Base-by-base conservation (phyloP, 2,888 invertebrate genomes). In the Eupeodes luniger region DNA sequence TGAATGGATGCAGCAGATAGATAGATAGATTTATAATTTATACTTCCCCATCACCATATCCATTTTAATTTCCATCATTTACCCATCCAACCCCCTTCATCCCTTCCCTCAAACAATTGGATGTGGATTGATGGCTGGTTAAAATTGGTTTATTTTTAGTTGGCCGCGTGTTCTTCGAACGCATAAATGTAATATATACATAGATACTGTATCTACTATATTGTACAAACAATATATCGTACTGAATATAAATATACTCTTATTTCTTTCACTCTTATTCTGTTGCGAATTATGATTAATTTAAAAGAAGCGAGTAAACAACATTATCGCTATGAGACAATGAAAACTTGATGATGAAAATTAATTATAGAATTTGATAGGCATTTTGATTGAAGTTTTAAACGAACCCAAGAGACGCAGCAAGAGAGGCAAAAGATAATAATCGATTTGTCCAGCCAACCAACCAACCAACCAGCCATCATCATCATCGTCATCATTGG, bases 291-390 rank as follows among this genome's bases (percentile, higher is more conserved):
- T 66, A 66, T 49, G 49, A 66, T 66, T 66, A 4, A 49, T 66
- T 66, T 47, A n/a, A 70, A 53, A 49, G 59, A 44, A 59, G 57
- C n/a, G 59, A 59, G 47, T 47, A 34, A 57, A n/a, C 59, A 72
- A 47, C 49, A 72, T 72, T 47, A 72, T 57, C 44, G 10, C 12
- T 5, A 27, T 10, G 78, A 88, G 81, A 88, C 88, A 88, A 88
- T 88, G 81, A 78, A 88, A 88, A 78, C 75, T 85, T 88, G 88
- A 88, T 88, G 81, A 85, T 88, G 88, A 81, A 88, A 88, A 85
- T 85, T 88, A 88, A 88, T 88, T 88, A 88, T 88, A 84, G 85
- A 85, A 78, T 47, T 78, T 85, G 85, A 83, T 80, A 77, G 87
- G 72, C 83, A 81, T 83, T 87, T 87, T 82, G 76, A 88, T 87